Evolutionary conservation across 2,797 vertebrate species (phyloP), one percentile per base, ranked within the genome.

Genomic region (Nyctibius grandis): DNA sequence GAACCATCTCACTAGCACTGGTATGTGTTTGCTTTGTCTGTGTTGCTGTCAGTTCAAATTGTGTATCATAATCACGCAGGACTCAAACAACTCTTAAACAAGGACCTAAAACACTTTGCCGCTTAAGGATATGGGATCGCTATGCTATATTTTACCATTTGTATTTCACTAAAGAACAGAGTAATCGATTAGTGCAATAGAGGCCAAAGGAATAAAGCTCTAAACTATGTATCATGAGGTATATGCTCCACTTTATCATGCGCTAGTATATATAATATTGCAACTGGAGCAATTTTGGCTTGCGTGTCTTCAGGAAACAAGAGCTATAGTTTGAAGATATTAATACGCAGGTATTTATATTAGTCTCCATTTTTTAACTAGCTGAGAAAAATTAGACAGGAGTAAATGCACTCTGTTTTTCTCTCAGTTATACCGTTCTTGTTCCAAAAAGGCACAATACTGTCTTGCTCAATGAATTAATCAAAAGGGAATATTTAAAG

Each of bases 401-500:
- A 70, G 13, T 45, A 82, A 73, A 76, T 16, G 56, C 17, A 72
- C 5, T 15, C 42, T 65, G 4, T 23, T 90, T 45, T 73, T 48
- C 45, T 65, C 89, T 38, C 45, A 84, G 65, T 48, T 86, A 57
- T 5, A 45, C 3, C 48, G 38, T 42, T 82, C 5, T 3, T 69
- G 34, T 76, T 90, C 77, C 59, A 75, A 89, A 91, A 91, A 64
- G 42, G 44, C 64, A 80, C 20, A 76, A 79, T 50, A 68, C 3
- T 53, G 29, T 70, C 95, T 70, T 57, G n/a, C 34, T 87, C 75
- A 74, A 64, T 72, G 59, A 86, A 94, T 74, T 89, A 82, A 94
- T 92, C 88, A 90, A 76, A 93, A 76, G 51, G 38, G 64, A 88
- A 33, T 74, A 91, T 91, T 79, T 93, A 60, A 94, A 87, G 56